phyloP scores from a whole-genome alignment of 2,888 invertebrate species.

The Allygus modestus region DNA sequence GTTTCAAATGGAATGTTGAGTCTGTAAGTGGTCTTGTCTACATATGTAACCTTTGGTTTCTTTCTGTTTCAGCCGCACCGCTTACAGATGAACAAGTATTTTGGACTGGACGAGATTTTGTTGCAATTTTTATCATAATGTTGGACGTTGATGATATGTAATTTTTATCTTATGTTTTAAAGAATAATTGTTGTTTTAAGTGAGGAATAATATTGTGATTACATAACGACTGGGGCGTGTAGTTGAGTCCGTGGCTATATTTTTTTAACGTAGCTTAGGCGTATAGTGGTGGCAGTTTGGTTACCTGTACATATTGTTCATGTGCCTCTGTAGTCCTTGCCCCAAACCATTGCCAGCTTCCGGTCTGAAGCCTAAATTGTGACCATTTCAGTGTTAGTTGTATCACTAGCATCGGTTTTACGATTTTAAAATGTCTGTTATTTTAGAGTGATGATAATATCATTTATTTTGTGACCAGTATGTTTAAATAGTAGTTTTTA shows the following conservation, averaged over 20 bases:
- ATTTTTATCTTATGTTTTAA: conserved; percentile 56
- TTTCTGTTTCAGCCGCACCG: conserved; percentile 52
- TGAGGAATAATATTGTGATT: conserved; percentile 54
- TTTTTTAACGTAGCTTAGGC: conserved; percentile 57
- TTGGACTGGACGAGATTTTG: conserved; percentile 48
- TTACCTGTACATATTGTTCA: conserved; percentile 57
- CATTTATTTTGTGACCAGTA: background rate
- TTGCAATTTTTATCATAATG: conserved; percentile 56
- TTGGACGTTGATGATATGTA: conserved; percentile 47
- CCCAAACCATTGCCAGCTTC: conserved; percentile 32
- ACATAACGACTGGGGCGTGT: conserved; percentile 31
- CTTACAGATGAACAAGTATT: conserved; percentile 52
- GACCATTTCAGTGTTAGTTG: conserved; percentile 41
- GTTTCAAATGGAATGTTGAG: too few relatives aligned
- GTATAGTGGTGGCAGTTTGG: conserved; percentile 51
- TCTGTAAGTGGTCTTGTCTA: too few relatives aligned
- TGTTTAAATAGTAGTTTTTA: background rate
- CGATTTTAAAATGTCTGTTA: too few relatives aligned
- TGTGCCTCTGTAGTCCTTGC: conserved; percentile 58
- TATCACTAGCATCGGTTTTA: background rate
- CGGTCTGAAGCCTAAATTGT: conserved; percentile 34
- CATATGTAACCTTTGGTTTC: too few relatives aligned
- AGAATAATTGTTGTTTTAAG: conserved; percentile 52
- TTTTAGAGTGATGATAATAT: background rate
- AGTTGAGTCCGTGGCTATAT: conserved; percentile 55